Base-by-base conservation (phyloP, 2,113 vertebrate species). In the Campylorhamphus procurvoides region DNA sequence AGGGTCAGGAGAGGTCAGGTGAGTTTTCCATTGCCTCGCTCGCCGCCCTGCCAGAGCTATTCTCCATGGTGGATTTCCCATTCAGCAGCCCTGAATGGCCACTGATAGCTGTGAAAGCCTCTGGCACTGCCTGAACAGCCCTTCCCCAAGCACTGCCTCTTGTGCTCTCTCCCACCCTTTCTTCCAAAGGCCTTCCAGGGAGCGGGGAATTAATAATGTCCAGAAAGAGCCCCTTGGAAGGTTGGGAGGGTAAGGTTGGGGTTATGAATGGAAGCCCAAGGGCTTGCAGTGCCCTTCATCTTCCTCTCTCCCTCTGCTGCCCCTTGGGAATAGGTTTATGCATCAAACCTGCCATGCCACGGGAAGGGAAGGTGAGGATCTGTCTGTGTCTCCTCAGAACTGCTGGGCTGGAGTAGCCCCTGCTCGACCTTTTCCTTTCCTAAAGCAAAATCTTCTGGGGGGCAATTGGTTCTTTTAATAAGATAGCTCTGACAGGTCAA, bases 101-200 rank as follows among this genome's bases (percentile, higher is more conserved):
- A 40, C 94, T 81, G 96, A 94, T 75, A 53, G 96, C 96, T 95
- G 92, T 96, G 94, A 95, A 96, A 96, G 85, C 90, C 25, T 37
- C 92, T 73, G 96, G 96, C 95, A 39, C 82, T 17, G 82, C 8
- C 24, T 93, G 89, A 95, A 87, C 77, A 50, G 89, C 91, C 55
- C 93, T 92, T 91, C 87, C 93, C 73, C 27, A 27, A 76, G 93
- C 76, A 1, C 90, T 86, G 10, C 10, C 90, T 29, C 40, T 78
- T 53, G 42, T 9, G 95, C 91, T 91, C 71, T 82, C 87, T 84
- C 85, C 93, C 93, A 75, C 15, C 88, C 90, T 93, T 95, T 92
- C 86, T 92, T 89, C 93, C 93, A 42, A 53, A 90, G 71, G 89
- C n/a, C 81, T 94, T 47, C 72, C 82, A 63, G 88, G 73, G 93